A percentile compares a stretch with the other conserved stretches of the same genome.
Evolutionary conservation across 2,113 vertebrate genomes (phyloP).

Genomic region (Amblyornis subalaris): DNA sequence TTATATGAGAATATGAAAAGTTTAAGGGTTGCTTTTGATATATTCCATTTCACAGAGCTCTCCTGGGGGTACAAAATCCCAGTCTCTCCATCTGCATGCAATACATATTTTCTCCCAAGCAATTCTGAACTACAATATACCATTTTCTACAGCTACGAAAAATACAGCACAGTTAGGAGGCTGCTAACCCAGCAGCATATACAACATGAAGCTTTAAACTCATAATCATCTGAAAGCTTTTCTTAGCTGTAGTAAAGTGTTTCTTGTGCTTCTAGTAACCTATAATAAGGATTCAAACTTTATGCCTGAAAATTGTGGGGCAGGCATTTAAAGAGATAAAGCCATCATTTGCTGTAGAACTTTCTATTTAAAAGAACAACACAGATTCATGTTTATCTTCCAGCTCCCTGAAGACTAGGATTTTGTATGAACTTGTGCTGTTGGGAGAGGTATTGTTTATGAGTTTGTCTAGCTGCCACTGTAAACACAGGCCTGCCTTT

Average conservation of each 20-base stretch:
- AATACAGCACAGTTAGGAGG: background rate
- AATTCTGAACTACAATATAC: background rate
- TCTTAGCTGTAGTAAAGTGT: conserved; percentile 35
- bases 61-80: background rate
- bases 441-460: background rate
- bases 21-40: background rate
- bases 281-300: conserved; percentile 46
- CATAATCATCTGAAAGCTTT: conserved; percentile 26
- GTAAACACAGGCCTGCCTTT: background rate
- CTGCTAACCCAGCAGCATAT: background rate
- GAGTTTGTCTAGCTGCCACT: background rate
- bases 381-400: background rate
- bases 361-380: background rate
- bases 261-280: conserved; percentile 25
- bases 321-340: background rate
- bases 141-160: conserved; percentile 48
- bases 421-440: background rate
- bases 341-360: background rate
- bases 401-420: background rate
- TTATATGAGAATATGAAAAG: background rate
- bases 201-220: conserved; percentile 1
- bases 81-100: background rate
- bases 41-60: background rate
- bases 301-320: background rate
- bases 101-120: background rate